Conservation (phyloP, 2,888 invertebrate species). For the Aporophyla nigra region DNA sequence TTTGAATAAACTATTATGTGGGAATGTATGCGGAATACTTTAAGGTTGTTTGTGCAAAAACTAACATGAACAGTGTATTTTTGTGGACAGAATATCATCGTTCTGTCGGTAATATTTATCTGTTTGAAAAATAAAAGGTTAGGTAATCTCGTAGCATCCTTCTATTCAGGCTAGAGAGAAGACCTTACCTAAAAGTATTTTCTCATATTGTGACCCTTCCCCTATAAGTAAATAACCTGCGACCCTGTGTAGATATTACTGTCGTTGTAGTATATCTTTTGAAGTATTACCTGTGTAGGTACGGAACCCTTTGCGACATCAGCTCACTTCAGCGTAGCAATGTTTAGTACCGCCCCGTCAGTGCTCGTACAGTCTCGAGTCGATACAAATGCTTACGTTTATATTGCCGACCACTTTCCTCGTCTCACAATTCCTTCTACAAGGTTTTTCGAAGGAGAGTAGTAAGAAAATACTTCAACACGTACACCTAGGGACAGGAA, state of each 20-base stretch:
- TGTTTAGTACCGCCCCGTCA: conserved; percentile 42
- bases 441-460: conserved; percentile 43
- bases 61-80: conserved; percentile 22
- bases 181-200: conserved; percentile 30
- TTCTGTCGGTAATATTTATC: conserved; percentile 3
- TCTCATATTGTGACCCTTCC: conserved; percentile 37
- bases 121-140: conserved; percentile 38
- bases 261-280: conserved; percentile 32
- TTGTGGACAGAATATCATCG: conserved; percentile 11
- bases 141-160: conserved; percentile 15
- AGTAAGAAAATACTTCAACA: conserved; percentile 53
- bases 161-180: conserved; percentile 24
- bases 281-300: conserved; percentile 29
- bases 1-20: conserved; percentile 34
- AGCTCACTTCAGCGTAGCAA: conserved; percentile 33
- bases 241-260: conserved; percentile 33
- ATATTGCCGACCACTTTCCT: conserved; percentile 53
- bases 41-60: not conserved
- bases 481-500: conserved; percentile 58
- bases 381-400: conserved; percentile 62
- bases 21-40: not conserved
- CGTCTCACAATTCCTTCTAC: conserved; percentile 41
- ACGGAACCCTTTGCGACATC: conserved; percentile 40
- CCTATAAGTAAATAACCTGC: conserved; percentile 39
- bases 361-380: conserved; percentile 45